phyloP scores from a whole-genome alignment of 2,888 invertebrate species.

The Busseola fusca region DNA sequence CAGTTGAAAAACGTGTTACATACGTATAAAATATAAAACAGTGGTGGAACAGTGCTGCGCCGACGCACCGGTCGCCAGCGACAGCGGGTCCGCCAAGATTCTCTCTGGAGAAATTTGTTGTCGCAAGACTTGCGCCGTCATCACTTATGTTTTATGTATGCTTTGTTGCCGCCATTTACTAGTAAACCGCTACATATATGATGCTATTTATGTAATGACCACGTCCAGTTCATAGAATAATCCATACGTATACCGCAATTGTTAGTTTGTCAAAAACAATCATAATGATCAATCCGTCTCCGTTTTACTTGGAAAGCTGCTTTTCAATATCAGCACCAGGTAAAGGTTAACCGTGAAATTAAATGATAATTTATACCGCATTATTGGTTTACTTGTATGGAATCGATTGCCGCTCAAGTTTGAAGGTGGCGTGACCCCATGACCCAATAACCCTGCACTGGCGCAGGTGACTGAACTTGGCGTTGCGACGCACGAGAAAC shows the following conservation, averaged over 20 bases:
- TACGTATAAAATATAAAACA: constrained; percentile 51
- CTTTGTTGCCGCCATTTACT: constrained; percentile 66
- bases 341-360: not conserved
- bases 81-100: constrained; percentile 76
- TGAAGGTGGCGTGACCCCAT: constrained; percentile 74
- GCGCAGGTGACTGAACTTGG: constrained; percentile 73
- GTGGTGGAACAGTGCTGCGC: constrained; percentile 46
- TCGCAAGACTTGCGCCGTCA: constrained; percentile 67
- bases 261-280: constrained; percentile 1
- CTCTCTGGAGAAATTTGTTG: constrained; percentile 82
- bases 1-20: constrained; percentile 44
- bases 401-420: constrained; percentile 54
- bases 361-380: constrained; percentile 9
- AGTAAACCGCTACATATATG: constrained; percentile 59
- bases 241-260: not conserved
- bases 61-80: constrained; percentile 67
- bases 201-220: constrained; percentile 62
- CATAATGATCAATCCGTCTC: not conserved
- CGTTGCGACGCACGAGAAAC: constrained; percentile 75
- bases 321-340: not conserved
- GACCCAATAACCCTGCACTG: constrained; percentile 79
- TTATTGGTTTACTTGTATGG: constrained; percentile 18
- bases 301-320: constrained; percentile 34
- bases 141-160: constrained; percentile 81
- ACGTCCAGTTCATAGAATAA: constrained; percentile 15